Evolutionary conservation across 37 sponge, comb jelly and placozoan species (phyloP), one percentile per base, ranked within the genome.

Genomic region (Ianthella basta): DNA sequence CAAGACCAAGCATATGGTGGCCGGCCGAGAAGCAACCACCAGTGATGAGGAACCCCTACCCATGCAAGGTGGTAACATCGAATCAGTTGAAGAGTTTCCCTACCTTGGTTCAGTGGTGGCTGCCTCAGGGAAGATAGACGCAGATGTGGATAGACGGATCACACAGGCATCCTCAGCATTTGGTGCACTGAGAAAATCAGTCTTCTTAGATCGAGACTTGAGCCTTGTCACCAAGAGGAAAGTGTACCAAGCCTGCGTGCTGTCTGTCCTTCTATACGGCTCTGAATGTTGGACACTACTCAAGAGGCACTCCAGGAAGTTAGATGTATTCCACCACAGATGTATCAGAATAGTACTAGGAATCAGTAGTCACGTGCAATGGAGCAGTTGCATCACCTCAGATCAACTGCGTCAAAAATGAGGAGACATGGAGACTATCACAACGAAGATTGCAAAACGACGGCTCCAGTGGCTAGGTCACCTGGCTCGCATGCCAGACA

Each of bases 1-100:
- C 4, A 87, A 81, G 72, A 87, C 87, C 21, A 87, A 87, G 82
- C 74, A 36, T 6, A 80, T 87, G 83, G 80, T 66, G 39, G 34
- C 80, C n/a, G 88, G 83, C 55, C 59, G 84, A 32, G 19, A 60
- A 23, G 82, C 41, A 4, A 57, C 55, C 15, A 61, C 29, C 0
- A 40, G 21, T 32, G 88, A 87, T 39, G n/a, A 66, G 63, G 44
- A 60, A 69, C 20, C 65, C 63, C 10, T 87, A 20, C 44, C 64
- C 13, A 50, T 87, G 38, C 30, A 56, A 1, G 64, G n/a, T 8
- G 60, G 44, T 20, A 56, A 18, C 8, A 83, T 83, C 68, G 81
- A 65, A 6, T 50, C 27, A 54, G 87, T 87, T 2, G 55, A 60
- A 30, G 85, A 85, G 36, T 85, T 85, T 25, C 63, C 77, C n/a